Evolutionary conservation across 2,797 vertebrate genomes (phyloP), one percentile per base, ranked within the genome.

Genomic region (Lutjanus campechanus): DNA sequence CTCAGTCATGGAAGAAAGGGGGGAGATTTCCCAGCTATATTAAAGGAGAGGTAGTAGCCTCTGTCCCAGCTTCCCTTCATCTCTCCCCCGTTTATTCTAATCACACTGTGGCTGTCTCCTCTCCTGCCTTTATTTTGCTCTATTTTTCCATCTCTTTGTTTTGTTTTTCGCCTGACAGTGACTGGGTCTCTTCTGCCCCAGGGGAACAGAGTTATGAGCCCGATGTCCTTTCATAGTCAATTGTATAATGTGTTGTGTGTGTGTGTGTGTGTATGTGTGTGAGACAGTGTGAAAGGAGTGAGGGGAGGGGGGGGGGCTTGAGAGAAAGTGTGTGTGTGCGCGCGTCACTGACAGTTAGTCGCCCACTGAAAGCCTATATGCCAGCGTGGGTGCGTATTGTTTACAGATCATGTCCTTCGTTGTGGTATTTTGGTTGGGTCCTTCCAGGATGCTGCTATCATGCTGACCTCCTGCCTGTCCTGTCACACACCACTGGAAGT

Each of bases 81-180:
- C 91, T 92, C 85, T 88, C 81, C 74, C 67, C 94, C 91, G 91
- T 95, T 95, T 95, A 95, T 96, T 96, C 95, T 95, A 95, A 96
- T 96, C 94, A 95, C 92, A 93, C 90, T 73, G 69, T 20, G 71
- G 88, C 93, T 93, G 91, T 93, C 92, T 93, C 90, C 91, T 89
- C 88, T 91, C 83, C 85, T 84, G 88, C 90, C 92, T 92, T 94
- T 93, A 93, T 94, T 93, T 94, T 93, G 85, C 91, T 91, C 89
- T 89, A 85, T 93, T 94, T 94, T 94, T 91, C 92, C 92, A 94
- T 94, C 93, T 93, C 90, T 94, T 94, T 94, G 93, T 94, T 95
- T 95, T 93, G 91, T 93, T 95, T 93, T 93, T 91, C 80, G 78
- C 90, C 88, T 94, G 93, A 95, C 92, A 94, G 94, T 92, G 90